Evolutionary conservation across 2,888 invertebrate genomes (phyloP).

Genomic region (Hyppa rectilinea): DNA sequence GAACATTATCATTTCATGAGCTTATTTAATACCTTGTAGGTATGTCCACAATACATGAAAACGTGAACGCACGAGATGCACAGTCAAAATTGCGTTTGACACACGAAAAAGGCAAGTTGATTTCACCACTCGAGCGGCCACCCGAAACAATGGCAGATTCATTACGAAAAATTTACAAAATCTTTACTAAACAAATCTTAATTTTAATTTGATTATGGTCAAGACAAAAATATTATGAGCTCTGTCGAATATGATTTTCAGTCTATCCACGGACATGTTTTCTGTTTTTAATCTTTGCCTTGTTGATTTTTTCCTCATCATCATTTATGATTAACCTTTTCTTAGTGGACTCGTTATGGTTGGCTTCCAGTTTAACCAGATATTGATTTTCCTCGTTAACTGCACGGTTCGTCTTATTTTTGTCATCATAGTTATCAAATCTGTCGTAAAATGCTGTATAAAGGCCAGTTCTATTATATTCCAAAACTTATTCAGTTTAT

Average conservation of each 20-base stretch:
- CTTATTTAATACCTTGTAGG: slow-evolving; percentile 2
- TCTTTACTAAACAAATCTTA: slow-evolving; percentile 52
- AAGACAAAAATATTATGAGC: not conserved
- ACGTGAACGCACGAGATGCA: slow-evolving; percentile 39
- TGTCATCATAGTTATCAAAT: slow-evolving; percentile 5
- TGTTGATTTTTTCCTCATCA: slow-evolving; percentile 20
- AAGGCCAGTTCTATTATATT: not conserved
- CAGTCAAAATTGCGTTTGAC: slow-evolving; percentile 62
- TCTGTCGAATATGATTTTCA: not conserved
- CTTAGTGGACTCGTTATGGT: slow-evolving; percentile 6
- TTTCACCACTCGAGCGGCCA: slow-evolving; percentile 80
- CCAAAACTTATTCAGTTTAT: not conserved
- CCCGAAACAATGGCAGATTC: slow-evolving; percentile 78
- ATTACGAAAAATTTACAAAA: slow-evolving; percentile 75
- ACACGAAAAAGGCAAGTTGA: slow-evolving; percentile 73
- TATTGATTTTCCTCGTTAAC: not conserved
- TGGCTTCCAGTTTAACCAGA: not conserved
- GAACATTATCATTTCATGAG: slow-evolving; percentile 21
- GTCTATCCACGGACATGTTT: not conserved
- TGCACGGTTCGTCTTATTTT: not conserved
- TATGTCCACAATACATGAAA: slow-evolving; percentile 22
- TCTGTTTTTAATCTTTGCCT: not conserved
- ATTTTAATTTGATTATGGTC: slow-evolving; percentile 35
- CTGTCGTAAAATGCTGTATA: not conserved
- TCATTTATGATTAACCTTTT: slow-evolving; percentile 14